A percentile compares a stretch with the other conserved stretches of the same genome.
Evolutionary conservation across 1,140 invertebrate genomes (phyloP).

Genomic region (Phenacoccus solenopsis): DNA sequence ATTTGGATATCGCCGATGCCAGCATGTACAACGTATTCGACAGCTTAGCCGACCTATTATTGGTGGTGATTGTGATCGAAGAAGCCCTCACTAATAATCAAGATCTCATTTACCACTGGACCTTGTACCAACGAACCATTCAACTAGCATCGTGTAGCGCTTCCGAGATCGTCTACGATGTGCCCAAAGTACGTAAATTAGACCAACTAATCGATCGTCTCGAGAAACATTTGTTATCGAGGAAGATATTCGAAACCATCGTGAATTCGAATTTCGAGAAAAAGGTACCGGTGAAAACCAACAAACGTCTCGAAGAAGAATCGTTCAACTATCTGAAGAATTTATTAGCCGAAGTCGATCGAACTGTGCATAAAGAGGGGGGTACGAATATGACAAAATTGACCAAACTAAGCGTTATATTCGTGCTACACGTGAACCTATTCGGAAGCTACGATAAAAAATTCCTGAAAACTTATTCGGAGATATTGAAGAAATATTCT

Average conservation of each 20-base stretch:
- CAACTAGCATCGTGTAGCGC: not conserved
- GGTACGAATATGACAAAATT: not conserved
- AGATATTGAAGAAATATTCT: not conserved
- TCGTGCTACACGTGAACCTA: not conserved
- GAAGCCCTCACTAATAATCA: not conserved
- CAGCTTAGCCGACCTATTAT: not conserved
- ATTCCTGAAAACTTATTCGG: not conserved
- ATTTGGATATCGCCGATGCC: not conserved
- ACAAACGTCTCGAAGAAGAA: slow-evolving; percentile 9
- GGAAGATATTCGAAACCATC: not conserved
- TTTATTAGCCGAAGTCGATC: not conserved
- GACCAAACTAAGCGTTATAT: not conserved
- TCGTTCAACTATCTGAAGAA: not conserved
- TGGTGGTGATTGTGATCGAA: not conserved
- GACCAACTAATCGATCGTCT: not conserved
- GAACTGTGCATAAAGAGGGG: not conserved
- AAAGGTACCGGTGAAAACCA: not conserved
- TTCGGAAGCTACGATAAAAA: not conserved
- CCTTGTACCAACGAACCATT: not conserved
- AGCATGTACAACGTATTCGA: not conserved
- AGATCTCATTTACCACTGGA: not conserved
- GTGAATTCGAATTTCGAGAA: not conserved
- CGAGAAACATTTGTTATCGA: not conserved
- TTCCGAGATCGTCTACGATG: not conserved
- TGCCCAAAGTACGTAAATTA: not conserved